Conservation (phyloP, 1,140 invertebrate species). For the Cherax quadricarinatus region DNA sequence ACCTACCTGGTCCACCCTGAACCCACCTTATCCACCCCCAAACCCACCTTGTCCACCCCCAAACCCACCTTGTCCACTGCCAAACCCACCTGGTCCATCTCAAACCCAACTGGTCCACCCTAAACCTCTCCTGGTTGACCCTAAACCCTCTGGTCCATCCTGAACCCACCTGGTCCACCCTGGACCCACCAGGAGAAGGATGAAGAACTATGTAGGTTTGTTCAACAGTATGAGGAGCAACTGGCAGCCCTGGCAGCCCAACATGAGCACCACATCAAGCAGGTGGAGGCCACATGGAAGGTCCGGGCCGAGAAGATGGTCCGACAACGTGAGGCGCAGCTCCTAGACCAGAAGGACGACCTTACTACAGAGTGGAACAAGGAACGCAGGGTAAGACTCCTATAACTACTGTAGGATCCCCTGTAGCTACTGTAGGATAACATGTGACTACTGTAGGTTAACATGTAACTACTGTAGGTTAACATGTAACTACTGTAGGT, state of each 20-base stretch:
- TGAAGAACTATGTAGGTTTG: constrained; percentile 76
- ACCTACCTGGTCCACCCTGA: too few relatives aligned
- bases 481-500: too few relatives aligned
- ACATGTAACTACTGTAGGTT: too few relatives aligned
- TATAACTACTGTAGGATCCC: too few relatives aligned
- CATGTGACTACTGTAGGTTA: too few relatives aligned
- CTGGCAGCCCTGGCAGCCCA: constrained; percentile 76
- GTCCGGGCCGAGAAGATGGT: constrained; percentile 73
- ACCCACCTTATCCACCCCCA: too few relatives aligned
- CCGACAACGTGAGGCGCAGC: constrained; percentile 75
- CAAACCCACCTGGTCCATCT: too few relatives aligned
- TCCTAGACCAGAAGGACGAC: constrained; percentile 79
- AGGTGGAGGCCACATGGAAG: constrained; percentile 76
- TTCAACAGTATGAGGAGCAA: constrained; percentile 75
- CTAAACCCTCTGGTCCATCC: background rate
- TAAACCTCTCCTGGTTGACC: background rate
- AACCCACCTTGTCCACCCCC: too few relatives aligned
- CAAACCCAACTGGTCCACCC: background rate
- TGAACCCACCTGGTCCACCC: background rate
- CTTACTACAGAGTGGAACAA: constrained; percentile 80
- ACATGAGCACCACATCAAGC: constrained; percentile 77
- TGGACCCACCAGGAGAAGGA: constrained; percentile 75
- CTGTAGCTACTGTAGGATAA: too few relatives aligned
- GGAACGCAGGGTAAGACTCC: constrained; percentile 78
- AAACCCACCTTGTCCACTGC: too few relatives aligned